Conservation (phyloP, 2,888 invertebrate species). For the Lasioglossum zephyrum region DNA sequence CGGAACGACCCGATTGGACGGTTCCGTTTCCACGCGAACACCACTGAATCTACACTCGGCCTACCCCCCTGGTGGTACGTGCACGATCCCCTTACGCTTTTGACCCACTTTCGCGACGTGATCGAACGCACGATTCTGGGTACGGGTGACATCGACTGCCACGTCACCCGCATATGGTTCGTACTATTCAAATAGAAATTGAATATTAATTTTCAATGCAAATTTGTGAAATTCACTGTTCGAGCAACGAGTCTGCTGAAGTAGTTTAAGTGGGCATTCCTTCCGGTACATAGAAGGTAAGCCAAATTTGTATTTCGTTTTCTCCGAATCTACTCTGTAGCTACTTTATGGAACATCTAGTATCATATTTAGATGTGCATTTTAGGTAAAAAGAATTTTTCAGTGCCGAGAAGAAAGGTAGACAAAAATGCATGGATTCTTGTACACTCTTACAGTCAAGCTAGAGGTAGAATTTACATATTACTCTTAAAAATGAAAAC, state of each 20-base stretch:
- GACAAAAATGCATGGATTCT: too few species aligned
- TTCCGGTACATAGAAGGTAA: too few species aligned
- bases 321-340: too few species aligned
- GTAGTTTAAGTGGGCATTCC: background rate
- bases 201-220: background rate
- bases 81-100: conserved; percentile 21
- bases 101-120: conserved; percentile 46
- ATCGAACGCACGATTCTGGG: background rate
- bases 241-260: background rate
- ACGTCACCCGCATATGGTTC: conserved; percentile 6
- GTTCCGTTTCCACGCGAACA: conserved; percentile 9
- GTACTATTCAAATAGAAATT: background rate
- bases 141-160: background rate
- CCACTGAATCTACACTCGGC: background rate
- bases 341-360: too few species aligned
- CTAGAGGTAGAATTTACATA: too few species aligned
- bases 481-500: too few species aligned
- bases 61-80: background rate
- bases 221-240: background rate
- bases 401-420: too few species aligned
- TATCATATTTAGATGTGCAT: too few species aligned
- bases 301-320: too few species aligned
- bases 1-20: conserved; percentile 29
- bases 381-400: too few species aligned
- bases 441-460: too few species aligned